Evolutionary conservation across 2,888 invertebrate genomes (phyloP), one percentile per base, ranked within the genome.

Genomic region (Endomychus coccineus): DNA sequence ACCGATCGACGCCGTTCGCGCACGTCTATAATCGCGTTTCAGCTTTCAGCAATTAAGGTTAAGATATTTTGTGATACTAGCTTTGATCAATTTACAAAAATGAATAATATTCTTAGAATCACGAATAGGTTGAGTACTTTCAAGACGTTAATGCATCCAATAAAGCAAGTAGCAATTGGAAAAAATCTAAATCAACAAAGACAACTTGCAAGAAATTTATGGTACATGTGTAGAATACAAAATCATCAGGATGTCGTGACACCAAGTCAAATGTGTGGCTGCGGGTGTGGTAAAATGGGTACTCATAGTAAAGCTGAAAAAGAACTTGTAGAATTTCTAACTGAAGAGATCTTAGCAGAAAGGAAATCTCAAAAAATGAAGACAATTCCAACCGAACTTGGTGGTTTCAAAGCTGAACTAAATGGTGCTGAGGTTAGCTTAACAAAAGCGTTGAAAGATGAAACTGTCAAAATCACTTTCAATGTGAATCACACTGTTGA

Each of bases 401-500:
- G 85, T 13, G 91, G 88, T 2, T 96, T 95, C 60, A 71, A 77
- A 36, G 79, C 92, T 0, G 76, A 77, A 35, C 70, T 82, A 1
- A 75, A 86, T 39, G 89, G 88, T 2, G 83, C 94, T 16, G 88
- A 92, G 61, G 84, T 97, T 3, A 80, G 80, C 16, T 71, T 97
- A 39, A 75, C 73, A 51, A 97, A 87, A 67, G 66, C 77, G 51
- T 56, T 71, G 2, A 76, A 74, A 28, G 74, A 78, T 55, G 88
- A 88, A 71, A 73, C 70, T 44, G 75, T 91, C 43, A 74, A 73
- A 32, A 75, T 96, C 27, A 80, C 76, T 36, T 86, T 95, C 64
- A 95, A 94, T 61, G 85, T 97, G 1, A 97, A 96, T 64, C 91
- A 95, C 66, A 87, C 92, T 0, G 94, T 96, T 0, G 91, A 94